These are phyloP conservation scores for Rhopalosiphum nymphaeae DNA, from an alignment of 2,888 invertebrate genomes.

Conservation along the genomic window DNA sequence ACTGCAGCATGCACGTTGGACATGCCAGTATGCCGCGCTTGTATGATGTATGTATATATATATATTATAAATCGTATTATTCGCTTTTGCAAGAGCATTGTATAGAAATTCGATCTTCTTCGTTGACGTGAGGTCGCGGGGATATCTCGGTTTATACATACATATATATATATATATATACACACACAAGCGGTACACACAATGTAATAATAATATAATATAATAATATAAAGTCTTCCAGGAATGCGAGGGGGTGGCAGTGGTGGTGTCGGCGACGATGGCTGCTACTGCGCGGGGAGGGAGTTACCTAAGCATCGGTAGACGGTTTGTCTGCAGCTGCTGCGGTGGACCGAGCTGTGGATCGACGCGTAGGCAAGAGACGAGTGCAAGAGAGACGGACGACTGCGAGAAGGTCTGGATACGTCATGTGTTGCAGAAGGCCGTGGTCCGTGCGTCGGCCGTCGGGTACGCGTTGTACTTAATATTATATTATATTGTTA, in stretches of 20 bases:
- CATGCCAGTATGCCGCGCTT: background rate
- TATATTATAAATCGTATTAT: background rate
- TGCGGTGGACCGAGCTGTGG: background rate
- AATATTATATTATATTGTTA: background rate
- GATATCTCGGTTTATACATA: background rate
- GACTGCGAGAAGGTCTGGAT: slow-evolving; percentile 1
- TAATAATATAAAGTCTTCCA: slow-evolving; percentile 8
- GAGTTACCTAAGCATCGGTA: background rate
- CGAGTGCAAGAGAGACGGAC: background rate
- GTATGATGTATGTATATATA: background rate
- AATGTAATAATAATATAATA: slow-evolving; percentile 2
- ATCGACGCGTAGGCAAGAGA: background rate
- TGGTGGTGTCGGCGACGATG: background rate
- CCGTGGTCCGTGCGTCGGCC: slow-evolving; percentile 27
- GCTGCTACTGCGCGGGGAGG: background rate
- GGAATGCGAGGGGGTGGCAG: background rate
- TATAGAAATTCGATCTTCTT: background rate
- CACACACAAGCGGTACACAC: background rate
- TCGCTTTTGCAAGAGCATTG: background rate
- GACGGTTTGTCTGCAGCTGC: background rate
- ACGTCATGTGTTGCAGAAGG: slow-evolving; percentile 43
- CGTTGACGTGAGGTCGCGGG: background rate
- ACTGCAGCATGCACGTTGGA: background rate
- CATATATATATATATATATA: too few species aligned
- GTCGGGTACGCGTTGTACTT: background rate